Evolutionary conservation across 2,113 vertebrate genomes (phyloP), one percentile per base, ranked within the genome.

Genomic region (Gambusia holbrooki): DNA sequence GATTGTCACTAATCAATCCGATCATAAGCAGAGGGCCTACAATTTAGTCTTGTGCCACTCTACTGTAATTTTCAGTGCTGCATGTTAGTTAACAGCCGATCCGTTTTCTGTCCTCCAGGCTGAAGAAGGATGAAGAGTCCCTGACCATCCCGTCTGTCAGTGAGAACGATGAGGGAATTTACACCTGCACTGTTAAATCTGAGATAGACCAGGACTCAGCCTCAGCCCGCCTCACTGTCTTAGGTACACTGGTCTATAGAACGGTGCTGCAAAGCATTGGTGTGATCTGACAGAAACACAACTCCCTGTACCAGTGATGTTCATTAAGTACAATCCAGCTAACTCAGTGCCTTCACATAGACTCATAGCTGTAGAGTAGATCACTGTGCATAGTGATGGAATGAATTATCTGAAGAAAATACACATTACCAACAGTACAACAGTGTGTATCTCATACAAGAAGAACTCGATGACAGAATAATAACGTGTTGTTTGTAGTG

Each of bases 201-300:
- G 97, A 98, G 76, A 95, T 99, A 83, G 98, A 99, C 91, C 94
- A 95, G 81, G 96, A 97, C 86, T 93, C 90, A 0, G 96, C 96
- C 35, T 98, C 96, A 68, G 97, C 97, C 2, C 94, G 94, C 71
- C 97, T 99, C 88, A 98, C 95, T 0, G 97, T 99, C 30, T 93
- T 96, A 87, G 97, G 98, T 99, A 96, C 77, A 78, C 60, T 40
- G n/a, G 48, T 65, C 61, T 2, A 19, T 62, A 69, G 29, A 45
- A 13, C 29, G 29, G 61, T 12, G 17, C 19, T 22, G 58, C 22
- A 12, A 37, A 35, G 11, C 25, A 3, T 8, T 58, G 51, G n/a
- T 58, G 51, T 58, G 25, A n/a, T n/a, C 51, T 25, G 51, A n/a
- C 22, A 58, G 51, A 58, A 58, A 58, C 51, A n/a, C 25, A 58